Conservation (phyloP, 2,113 vertebrate species). For the Tachysurus fulvidraco region DNA sequence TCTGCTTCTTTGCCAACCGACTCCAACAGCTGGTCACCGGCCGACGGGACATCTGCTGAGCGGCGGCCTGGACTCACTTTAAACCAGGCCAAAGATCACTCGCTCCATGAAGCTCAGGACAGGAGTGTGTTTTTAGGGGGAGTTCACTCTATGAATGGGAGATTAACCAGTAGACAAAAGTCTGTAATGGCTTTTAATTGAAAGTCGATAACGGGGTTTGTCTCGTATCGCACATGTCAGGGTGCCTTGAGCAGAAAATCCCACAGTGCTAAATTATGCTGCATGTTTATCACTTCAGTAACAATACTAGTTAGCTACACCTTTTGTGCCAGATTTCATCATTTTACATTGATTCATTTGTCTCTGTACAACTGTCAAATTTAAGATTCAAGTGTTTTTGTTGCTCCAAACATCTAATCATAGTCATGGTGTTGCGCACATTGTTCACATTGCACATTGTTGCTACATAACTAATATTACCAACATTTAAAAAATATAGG, state of each 20-base stretch:
- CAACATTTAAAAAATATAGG: neutral
- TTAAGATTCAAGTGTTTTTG: no score
- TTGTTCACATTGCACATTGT: neutral
- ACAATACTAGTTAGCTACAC: neutral
- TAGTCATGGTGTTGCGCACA: neutral
- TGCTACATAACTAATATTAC: neutral
- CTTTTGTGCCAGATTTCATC: neutral
- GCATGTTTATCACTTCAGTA: neutral
- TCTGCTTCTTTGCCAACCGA: constrained; percentile 75
- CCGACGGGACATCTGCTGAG: constrained; percentile 88
- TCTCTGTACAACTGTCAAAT: neutral
- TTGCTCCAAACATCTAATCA: neutral
- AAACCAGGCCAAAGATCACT: constrained; percentile 61
- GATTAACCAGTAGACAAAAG: constrained; percentile 81
- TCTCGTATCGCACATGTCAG: constrained; percentile 75
- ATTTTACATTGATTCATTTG: neutral
- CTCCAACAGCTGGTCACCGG: constrained; percentile 89
- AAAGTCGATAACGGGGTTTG: constrained; percentile 76
- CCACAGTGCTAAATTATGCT: constrained; percentile 13
- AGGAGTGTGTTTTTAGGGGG: constrained; percentile 60
- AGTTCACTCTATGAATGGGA: constrained; percentile 71
- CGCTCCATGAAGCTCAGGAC: constrained; percentile 59
- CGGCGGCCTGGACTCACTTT: constrained; percentile 65
- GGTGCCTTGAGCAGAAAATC: neutral
- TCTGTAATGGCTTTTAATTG: constrained; percentile 82